These are phyloP conservation scores for Nannospalax galili DNA, from an alignment of 2,113 vertebrate genomes.

Conservation along the genomic window DNA sequence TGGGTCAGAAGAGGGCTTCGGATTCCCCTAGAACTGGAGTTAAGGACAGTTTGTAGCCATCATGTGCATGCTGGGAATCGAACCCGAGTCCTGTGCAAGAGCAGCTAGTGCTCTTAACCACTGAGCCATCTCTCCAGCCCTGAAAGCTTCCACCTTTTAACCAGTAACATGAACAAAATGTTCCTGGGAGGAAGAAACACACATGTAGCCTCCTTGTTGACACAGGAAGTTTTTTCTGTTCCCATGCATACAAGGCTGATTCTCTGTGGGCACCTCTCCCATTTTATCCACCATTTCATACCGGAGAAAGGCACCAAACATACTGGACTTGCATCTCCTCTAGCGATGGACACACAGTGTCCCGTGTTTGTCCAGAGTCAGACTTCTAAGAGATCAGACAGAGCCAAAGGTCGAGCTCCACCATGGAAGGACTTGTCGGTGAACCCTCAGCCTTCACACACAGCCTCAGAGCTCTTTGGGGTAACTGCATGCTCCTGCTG, in stretches of 20 bases:
- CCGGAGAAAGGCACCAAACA: constrained; percentile 60
- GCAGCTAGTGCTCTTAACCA: no score
- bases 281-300: constrained; percentile 62
- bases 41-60: no score
- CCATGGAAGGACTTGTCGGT: background rate
- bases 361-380: no score
- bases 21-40: no score
- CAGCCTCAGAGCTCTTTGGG: constrained; percentile 29
- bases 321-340: constrained; percentile 50
- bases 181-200: constrained; percentile 36
- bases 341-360: no score
- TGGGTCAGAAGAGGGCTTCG: no score
- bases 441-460: background rate
- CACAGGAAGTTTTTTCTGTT: constrained; percentile 71
- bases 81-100: no score
- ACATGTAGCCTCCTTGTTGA: constrained; percentile 63
- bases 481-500: constrained; percentile 44
- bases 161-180: constrained; percentile 68
- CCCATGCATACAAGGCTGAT: constrained; percentile 49
- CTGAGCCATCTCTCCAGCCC: no score
- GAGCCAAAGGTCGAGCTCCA: constrained; percentile 6
- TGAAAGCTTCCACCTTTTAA: no score
- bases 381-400: constrained; percentile 42
- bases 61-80: no score
- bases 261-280: constrained; percentile 58